Evolutionary conservation across 2,888 invertebrate genomes (phyloP).

Genomic region (Deilephila porcellus): DNA sequence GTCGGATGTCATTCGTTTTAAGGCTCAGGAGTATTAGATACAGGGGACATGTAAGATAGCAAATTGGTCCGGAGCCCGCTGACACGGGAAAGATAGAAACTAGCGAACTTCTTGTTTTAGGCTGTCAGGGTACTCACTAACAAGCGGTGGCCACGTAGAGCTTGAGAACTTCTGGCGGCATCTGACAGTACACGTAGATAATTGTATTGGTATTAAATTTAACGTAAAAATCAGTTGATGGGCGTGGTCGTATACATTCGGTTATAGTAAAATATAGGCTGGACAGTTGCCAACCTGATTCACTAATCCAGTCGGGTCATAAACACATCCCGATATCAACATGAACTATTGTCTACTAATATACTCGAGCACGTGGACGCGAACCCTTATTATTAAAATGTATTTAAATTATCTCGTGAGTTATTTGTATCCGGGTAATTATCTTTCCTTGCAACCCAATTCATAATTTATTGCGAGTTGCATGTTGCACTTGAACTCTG

Average conservation of each 20-base stretch:
- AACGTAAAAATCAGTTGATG: not conserved
- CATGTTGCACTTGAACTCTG: slow-evolving; percentile 1
- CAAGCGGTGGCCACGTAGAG: no score
- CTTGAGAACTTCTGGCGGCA: no score
- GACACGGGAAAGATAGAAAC: no score
- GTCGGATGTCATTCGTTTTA: no score
- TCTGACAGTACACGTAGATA: no score
- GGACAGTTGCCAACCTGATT: not conserved
- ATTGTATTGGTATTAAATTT: not conserved
- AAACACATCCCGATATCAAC: slow-evolving; percentile 1
- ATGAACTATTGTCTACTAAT: not conserved
- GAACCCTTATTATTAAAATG: no score
- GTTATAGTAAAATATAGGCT: not conserved
- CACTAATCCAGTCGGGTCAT: not conserved
- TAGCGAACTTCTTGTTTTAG: no score
- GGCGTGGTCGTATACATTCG: not conserved
- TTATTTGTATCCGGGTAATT: not conserved
- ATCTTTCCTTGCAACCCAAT: not conserved
- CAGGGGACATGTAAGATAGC: no score
- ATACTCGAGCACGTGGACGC: not conserved
- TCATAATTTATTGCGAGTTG: not conserved
- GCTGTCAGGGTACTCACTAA: no score
- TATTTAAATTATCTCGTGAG: not conserved
- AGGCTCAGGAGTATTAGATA: no score
- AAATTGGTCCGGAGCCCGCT: no score